These are phyloP conservation scores for Chrysotoxum bicinctum DNA, from an alignment of 2,888 invertebrate genomes.

Conservation along the genomic window DNA sequence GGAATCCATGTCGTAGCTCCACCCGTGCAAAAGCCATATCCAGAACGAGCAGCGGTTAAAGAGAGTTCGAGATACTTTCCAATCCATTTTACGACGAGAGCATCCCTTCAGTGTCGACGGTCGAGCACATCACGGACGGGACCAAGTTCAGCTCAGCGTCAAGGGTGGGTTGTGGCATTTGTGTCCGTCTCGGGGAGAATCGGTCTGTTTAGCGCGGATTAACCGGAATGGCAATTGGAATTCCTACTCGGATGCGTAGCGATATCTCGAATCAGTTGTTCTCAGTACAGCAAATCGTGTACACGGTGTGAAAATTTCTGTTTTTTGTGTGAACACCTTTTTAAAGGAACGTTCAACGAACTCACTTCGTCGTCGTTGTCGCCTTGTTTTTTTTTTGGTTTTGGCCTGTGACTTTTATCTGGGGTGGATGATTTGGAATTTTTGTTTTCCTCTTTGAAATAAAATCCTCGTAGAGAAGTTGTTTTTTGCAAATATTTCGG, in stretches of 20 bases:
- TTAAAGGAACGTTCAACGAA: conserved; percentile 66
- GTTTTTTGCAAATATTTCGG: conserved; percentile 24
- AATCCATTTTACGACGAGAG: conserved; percentile 45
- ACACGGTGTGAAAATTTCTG: conserved; percentile 60
- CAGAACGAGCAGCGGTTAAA: background rate
- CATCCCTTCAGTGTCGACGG: conserved; percentile 42
- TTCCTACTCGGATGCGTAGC: conserved; percentile 68
- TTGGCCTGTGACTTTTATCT: conserved; percentile 19
- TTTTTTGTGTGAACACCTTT: conserved; percentile 54
- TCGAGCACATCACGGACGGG: conserved; percentile 25
- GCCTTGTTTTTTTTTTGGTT: conserved; percentile 17
- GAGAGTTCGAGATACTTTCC: conserved; percentile 54
- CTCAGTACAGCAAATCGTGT: conserved; percentile 71
- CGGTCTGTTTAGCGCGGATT: conserved; percentile 60
- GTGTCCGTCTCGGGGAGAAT: conserved; percentile 53
- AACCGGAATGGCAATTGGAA: conserved; percentile 71
- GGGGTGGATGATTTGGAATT: conserved; percentile 58
- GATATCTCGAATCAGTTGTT: conserved; percentile 70
- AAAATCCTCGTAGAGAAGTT: conserved; percentile 32
- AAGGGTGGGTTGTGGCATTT: conserved; percentile 72
- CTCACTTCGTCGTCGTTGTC: conserved; percentile 43
- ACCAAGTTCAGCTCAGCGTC: conserved; percentile 41
- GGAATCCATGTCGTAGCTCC: conserved; percentile 52
- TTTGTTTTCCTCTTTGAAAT: conserved; percentile 17
- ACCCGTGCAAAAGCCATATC: conserved; percentile 55